Evolutionary conservation across 2,888 invertebrate genomes (phyloP).

Genomic region (Tetheella fluctuosa): DNA sequence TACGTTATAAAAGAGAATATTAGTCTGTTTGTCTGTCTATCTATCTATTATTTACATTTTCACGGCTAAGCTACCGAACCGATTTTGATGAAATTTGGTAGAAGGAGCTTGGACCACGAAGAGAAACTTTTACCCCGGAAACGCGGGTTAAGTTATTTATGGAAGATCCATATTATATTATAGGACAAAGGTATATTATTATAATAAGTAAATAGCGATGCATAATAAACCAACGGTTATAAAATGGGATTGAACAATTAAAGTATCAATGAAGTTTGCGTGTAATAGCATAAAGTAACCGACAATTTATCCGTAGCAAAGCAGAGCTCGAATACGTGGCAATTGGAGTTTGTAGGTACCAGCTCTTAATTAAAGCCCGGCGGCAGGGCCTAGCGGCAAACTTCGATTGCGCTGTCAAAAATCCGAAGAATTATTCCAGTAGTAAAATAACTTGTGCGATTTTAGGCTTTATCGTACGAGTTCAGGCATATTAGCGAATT

Average conservation of each 20-base stretch:
- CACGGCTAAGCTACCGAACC: no score
- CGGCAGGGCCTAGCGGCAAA: conserved; percentile 76
- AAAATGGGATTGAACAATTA: conserved; percentile 35
- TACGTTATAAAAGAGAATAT: no score
- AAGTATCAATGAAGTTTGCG: conserved; percentile 51
- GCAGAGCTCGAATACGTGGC: conserved; percentile 62
- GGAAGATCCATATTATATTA: no score
- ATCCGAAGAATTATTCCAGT: conserved; percentile 82
- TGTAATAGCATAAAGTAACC: conserved; percentile 55
- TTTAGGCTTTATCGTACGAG: conserved; percentile 81
- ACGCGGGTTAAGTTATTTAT: neutral
- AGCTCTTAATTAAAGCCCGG: conserved; percentile 77
- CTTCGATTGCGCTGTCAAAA: conserved; percentile 84
- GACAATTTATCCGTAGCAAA: conserved; percentile 45
- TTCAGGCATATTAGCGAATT: conserved; percentile 82
- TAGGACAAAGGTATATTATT: no score
- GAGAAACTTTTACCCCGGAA: neutral
- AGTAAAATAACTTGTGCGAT: conserved; percentile 80
- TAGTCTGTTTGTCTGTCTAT: no score
- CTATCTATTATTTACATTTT: no score
- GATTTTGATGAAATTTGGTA: no score
- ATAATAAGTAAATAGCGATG: no score
- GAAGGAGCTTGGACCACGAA: no score
- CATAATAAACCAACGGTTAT: conserved; percentile 19
- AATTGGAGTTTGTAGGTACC: conserved; percentile 64